A percentile compares a stretch with the other conserved stretches of the same genome.
phyloP scores from a whole-genome alignment of 2,797 vertebrate species.

The Diplodus puntazzo region DNA sequence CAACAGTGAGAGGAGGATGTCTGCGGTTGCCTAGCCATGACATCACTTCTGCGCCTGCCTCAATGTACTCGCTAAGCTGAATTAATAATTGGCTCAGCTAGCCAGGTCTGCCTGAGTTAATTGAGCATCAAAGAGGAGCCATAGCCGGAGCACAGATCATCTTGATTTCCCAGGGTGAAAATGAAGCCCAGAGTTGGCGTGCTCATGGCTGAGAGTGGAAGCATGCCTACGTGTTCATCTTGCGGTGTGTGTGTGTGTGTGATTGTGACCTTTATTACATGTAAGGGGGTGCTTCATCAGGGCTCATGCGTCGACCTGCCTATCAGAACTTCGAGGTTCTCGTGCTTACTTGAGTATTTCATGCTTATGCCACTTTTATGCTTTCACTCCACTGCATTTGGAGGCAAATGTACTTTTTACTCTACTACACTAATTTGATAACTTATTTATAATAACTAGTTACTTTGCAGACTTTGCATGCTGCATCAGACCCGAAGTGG shows the following conservation, averaged over 20 bases:
- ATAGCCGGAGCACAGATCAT: constrained; percentile 70
- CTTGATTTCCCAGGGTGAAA: constrained; percentile 72
- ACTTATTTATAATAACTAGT: no score
- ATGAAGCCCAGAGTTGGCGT: constrained; percentile 52
- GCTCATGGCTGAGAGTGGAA: constrained; percentile 44
- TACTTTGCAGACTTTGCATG: no score
- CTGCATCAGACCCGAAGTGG: no score
- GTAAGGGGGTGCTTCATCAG: constrained; percentile 14
- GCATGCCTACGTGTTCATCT: constrained; percentile 38
- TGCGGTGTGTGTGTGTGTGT: constrained; percentile 25
- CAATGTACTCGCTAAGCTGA: constrained; percentile 62
- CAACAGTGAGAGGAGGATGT: constrained; percentile 31
- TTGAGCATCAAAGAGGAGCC: constrained; percentile 80
- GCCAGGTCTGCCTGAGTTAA: constrained; percentile 83
- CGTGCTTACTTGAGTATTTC: no score
- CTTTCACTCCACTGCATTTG: no score
- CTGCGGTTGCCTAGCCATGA: constrained; percentile 49
- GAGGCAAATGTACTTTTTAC: no score
- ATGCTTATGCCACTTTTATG: no score
- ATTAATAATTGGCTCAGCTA: constrained; percentile 82
- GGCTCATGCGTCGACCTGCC: not conserved
- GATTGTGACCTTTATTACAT: constrained; percentile 43
- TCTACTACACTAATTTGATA: no score
- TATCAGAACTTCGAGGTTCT: no score
- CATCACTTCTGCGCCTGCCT: constrained; percentile 60